A percentile compares a stretch with the other conserved stretches of the same genome.
Evolutionary conservation across 1,140 invertebrate species (phyloP).

Genomic region (Drosophila mauritiana): DNA sequence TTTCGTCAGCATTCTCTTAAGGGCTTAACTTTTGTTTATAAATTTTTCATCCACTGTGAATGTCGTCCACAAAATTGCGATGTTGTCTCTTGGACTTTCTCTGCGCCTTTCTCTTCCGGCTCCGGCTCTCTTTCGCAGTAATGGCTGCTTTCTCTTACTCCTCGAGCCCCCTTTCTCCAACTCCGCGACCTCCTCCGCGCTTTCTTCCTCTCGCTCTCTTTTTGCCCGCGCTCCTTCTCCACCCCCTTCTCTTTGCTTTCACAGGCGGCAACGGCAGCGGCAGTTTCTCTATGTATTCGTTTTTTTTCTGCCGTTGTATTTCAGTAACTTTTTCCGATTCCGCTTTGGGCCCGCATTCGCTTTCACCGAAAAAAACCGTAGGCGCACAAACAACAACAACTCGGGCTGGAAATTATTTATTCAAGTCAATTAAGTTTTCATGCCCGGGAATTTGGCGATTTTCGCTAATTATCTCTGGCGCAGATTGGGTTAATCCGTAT

Average conservation of each 20-base stretch:
- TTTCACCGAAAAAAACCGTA: slow-evolving; percentile 61
- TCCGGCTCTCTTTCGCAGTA: slow-evolving; percentile 19
- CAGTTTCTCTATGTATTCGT: slow-evolving; percentile 60
- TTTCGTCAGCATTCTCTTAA: neutral
- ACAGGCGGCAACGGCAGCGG: slow-evolving; percentile 75
- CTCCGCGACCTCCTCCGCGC: slow-evolving; percentile 42
- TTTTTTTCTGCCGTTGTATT: slow-evolving; percentile 35
- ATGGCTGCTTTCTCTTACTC: slow-evolving; percentile 17
- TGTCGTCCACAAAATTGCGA: slow-evolving; percentile 21
- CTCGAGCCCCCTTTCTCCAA: slow-evolving; percentile 21
- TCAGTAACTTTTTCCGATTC: slow-evolving; percentile 63
- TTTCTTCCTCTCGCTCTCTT: neutral
- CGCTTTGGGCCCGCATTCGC: slow-evolving; percentile 68
- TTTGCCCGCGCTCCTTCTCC: slow-evolving; percentile 19
- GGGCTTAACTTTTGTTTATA: slow-evolving; percentile 49
- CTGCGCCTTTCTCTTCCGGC: slow-evolving; percentile 2
- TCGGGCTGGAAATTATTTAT: slow-evolving; percentile 43
- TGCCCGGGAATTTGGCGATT: slow-evolving; percentile 13
- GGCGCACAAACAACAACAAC: slow-evolving; percentile 54
- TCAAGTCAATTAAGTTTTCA: slow-evolving; percentile 43
- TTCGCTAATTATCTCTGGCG: slow-evolving; percentile 11
- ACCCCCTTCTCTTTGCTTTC: slow-evolving; percentile 32
- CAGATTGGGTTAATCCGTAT: slow-evolving; percentile 4
- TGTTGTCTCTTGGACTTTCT: slow-evolving; percentile 6
- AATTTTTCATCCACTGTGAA: slow-evolving; percentile 18